Evolutionary conservation across 2,888 invertebrate genomes (phyloP).

Genomic region (Margaritifera margaritifera): DNA sequence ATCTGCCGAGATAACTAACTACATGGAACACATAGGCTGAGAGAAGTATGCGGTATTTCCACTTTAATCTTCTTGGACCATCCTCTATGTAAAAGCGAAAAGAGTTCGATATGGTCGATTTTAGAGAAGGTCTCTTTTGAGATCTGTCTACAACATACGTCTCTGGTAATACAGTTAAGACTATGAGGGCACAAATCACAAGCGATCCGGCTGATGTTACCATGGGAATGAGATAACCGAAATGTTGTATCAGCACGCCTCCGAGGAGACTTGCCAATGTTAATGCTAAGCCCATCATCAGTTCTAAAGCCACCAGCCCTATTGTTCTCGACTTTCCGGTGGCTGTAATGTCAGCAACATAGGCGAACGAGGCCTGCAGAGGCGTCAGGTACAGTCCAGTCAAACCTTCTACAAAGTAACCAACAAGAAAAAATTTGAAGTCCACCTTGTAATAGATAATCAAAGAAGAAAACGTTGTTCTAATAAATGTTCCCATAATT

Average conservation of each 20-base stretch:
- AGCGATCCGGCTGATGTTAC: slow-evolving; percentile 19
- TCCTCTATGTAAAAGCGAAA: slow-evolving; percentile 13
- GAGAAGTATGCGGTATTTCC: slow-evolving; percentile 19
- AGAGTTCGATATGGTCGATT: slow-evolving; percentile 4
- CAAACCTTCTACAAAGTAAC: slow-evolving; percentile 42
- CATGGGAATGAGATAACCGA: slow-evolving; percentile 21
- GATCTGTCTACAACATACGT: slow-evolving; percentile 9
- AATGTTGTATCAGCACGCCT: slow-evolving; percentile 34
- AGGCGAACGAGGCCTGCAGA: slow-evolving; percentile 30
- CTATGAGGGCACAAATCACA: slow-evolving; percentile 3
- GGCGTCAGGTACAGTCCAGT: slow-evolving; percentile 28
- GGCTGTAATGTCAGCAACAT: slow-evolving; percentile 33
- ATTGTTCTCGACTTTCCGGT: slow-evolving; percentile 25
- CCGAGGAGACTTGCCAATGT: slow-evolving; percentile 18
- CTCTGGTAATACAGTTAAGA: slow-evolving; percentile 20
- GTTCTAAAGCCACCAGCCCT: slow-evolving; percentile 27
- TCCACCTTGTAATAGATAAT: slow-evolving; percentile 41
- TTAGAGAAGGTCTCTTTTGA: slow-evolving; percentile 3
- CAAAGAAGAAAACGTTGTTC: slow-evolving; percentile 13
- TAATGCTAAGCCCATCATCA: slow-evolving; percentile 14
- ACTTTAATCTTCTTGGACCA: slow-evolving; percentile 8
- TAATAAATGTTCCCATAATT: slow-evolving; percentile 20
- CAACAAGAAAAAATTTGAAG: slow-evolving; percentile 32
- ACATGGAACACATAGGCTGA: slow-evolving; percentile 14
- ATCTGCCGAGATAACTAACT: neutral